These are phyloP conservation scores for Poecilia picta DNA, from an alignment of 2,797 vertebrate genomes.

Conservation along the genomic window DNA sequence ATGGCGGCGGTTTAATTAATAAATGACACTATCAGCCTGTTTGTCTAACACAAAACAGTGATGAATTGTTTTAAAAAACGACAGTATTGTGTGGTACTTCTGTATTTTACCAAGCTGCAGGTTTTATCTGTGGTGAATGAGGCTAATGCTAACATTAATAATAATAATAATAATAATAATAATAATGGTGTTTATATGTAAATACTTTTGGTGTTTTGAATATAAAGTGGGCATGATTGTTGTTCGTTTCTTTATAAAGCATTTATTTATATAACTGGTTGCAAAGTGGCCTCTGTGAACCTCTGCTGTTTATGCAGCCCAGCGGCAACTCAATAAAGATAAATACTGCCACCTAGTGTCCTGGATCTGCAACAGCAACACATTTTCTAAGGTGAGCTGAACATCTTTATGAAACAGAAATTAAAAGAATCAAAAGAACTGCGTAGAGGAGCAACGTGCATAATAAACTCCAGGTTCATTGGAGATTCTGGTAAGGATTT, in stretches of 20 bases:
- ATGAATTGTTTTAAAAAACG: conserved; percentile 35
- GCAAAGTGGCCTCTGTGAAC: conserved; percentile 18
- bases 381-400: conserved; percentile 8
- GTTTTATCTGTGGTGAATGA: conserved; percentile 42
- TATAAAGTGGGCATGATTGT: conserved; percentile 62
- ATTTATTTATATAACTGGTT: conserved; percentile 27
- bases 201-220: conserved; percentile 59
- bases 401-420: not conserved
- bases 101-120: conserved; percentile 35
- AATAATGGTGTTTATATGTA: conserved; percentile 65
- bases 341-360: conserved; percentile 53
- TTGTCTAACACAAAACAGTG: conserved; percentile 38
- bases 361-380: conserved; percentile 24
- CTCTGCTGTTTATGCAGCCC: conserved; percentile 10
- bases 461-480: not conserved
- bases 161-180: conserved; percentile 42
- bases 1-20: conserved; percentile 17
- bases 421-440: not conserved
- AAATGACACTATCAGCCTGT: conserved; percentile 22
- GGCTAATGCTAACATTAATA: conserved; percentile 44
- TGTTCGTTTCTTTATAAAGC: conserved; percentile 53
- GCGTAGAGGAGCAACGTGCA: not conserved
- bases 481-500: not conserved
- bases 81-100: conserved; percentile 40
- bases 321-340: conserved; percentile 39